phyloP scores from a whole-genome alignment of 2,113 vertebrate species.

The Gyps fulvus region DNA sequence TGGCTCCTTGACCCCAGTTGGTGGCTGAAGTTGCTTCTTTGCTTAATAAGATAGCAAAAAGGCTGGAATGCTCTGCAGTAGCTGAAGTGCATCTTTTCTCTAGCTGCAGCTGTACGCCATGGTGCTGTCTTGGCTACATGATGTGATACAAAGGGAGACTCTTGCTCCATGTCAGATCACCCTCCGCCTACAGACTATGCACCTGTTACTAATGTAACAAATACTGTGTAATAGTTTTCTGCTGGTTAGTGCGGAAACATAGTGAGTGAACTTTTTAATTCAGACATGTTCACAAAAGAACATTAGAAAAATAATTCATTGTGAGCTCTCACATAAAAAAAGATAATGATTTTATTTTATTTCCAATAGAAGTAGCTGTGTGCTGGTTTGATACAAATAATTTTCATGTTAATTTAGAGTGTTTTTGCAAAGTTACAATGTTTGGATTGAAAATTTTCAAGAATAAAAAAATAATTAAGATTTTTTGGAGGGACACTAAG shows the following conservation, averaged over 20 bases:
- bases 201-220: not conserved
- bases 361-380: not conserved
- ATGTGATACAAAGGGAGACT: not conserved
- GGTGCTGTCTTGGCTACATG: not conserved
- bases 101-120: not conserved
- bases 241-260: not conserved
- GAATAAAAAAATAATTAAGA: rapidly evolving
- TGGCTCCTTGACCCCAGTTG: not conserved
- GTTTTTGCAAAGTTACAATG: not conserved
- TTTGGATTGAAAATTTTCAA: not conserved
- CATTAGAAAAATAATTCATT: not conserved
- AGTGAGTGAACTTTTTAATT: not conserved
- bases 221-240: not conserved
- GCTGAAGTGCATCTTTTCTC: not conserved
- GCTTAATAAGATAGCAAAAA: not conserved
- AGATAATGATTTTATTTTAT: not conserved
- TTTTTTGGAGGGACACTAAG: not conserved
- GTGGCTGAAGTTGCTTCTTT: not conserved
- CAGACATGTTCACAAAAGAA: not conserved
- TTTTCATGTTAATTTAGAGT: not conserved
- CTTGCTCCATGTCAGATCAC: not conserved
- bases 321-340: not conserved
- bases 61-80: not conserved
- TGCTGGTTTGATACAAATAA: not conserved
- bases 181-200: not conserved